Conservation (phyloP, 2,888 invertebrate species). For the Orthonevra nobilis region DNA sequence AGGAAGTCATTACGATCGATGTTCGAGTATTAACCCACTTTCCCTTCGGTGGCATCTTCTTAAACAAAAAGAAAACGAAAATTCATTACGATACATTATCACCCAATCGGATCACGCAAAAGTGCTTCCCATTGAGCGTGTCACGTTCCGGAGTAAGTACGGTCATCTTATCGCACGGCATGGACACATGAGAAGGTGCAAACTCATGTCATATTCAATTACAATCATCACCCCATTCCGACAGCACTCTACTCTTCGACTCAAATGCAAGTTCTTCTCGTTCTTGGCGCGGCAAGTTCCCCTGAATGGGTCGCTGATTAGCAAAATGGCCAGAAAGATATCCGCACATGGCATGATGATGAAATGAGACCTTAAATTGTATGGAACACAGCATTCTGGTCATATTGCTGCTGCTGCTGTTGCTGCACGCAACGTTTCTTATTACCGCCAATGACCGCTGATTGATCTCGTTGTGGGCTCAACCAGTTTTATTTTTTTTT, state of each 20-base stretch:
- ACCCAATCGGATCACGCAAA: slow-evolving; percentile 63
- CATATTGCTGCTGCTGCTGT: neutral
- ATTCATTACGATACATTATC: slow-evolving; percentile 67
- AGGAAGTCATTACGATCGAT: slow-evolving; percentile 58
- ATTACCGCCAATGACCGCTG: slow-evolving; percentile 43
- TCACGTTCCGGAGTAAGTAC: slow-evolving; percentile 14
- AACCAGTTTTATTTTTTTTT: too few species aligned
- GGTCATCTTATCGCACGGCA: slow-evolving; percentile 31
- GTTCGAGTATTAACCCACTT: slow-evolving; percentile 10
- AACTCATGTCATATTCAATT: slow-evolving; percentile 70
- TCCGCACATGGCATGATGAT: neutral
- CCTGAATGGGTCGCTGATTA: slow-evolving; percentile 59
- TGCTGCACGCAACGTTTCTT: slow-evolving; percentile 52
- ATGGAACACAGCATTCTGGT: neutral
- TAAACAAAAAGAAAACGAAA: slow-evolving; percentile 27
- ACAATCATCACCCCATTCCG: slow-evolving; percentile 58
- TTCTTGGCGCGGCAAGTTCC: neutral
- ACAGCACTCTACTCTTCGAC: neutral
- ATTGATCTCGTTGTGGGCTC: slow-evolving; percentile 55
- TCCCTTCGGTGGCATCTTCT: slow-evolving; percentile 24
- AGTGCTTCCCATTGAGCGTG: slow-evolving; percentile 42
- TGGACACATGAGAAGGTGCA: slow-evolving; percentile 50
- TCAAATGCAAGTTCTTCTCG: slow-evolving; percentile 5
- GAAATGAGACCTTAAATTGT: slow-evolving; percentile 13
- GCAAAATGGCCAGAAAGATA: slow-evolving; percentile 39